Base-by-base conservation (phyloP, 2,797 vertebrate species). In the Podarcis siculus region DNA sequence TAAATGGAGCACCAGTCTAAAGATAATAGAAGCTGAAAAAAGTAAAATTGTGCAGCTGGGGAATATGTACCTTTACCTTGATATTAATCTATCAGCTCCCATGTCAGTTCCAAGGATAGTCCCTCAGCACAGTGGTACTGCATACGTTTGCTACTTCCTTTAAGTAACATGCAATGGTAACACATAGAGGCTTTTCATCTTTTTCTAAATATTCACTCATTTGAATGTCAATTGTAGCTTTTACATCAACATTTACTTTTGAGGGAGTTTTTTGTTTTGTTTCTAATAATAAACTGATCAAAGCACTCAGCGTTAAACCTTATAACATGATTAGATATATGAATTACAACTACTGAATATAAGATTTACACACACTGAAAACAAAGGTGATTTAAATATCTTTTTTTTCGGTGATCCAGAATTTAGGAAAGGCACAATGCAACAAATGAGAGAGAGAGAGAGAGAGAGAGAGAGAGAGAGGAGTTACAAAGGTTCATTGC, bases 1-100 rank as follows among this genome's bases (percentile, higher is more conserved):
- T 96, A 97, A 97, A 97, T 96, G 94, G 96, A 96, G 96, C 95
- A 95, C 93, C 97, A 97, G 96, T 95, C 94, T 93, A 97, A 96
- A 97, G 97, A 97, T 97, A 97, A 98, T 97, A 97, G 98, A 96
- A 98, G 97, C 97, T 96, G 97, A 95, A 96, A 97, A 96, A 97
- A 97, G 97, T 97, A 98, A 97, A 98, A 97, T 97, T 96, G 96
- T 90, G 96, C 94, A 97, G 96, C 97, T 96, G 95, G 98, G 98
- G 98, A 98, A 97, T 98, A 97, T 96, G 97, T 98, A 98, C 97
- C 97, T 97, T 96, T 97, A 98, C 97, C 98, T 98, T 98, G 97
- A 98, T 98, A 97, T 97, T 97, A 97, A 96, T 96, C 95, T 95
- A 96, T 96, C 97, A 95, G 93, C 94, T 97, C 97, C 97, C 97